Base-by-base conservation (phyloP, 2,113 vertebrate species). In the Hyperoodon ampullatus region DNA sequence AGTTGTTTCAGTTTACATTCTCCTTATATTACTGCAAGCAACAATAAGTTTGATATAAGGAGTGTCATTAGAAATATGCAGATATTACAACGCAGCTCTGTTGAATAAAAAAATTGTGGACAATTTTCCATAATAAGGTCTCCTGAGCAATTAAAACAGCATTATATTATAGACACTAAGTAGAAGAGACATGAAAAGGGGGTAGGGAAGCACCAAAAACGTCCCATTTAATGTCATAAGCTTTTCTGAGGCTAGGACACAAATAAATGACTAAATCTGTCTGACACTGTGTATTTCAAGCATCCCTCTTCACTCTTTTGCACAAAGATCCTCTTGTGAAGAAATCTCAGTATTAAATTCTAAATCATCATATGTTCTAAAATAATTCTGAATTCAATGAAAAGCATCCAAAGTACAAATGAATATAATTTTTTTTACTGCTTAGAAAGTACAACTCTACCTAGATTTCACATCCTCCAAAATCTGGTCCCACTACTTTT, bases 301-400 rank as follows among this genome's bases (percentile, higher is more conserved):
- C 44, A 58, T 21, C 1, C 8, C 1, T 85, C 30, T 86, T 74
- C 4, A 70, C 72, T 93, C 8, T 78, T 90, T 89, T n/a, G 10
- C 44, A 53, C 28, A 15, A 33, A 77, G 13, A 28, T 33, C 16
- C 23, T 85, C 23, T 7, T 66, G 33, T 85, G 35, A 80, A 24
- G 15, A 26, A 94, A 28, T 70, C 3, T 81, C 26, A 77, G 8
- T 35, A 63, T 88, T 81, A 75, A 18, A 63, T 55, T 87, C 39
- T 88, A 91, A 83, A 35, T 24, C 23, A 24, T 75, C 15, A 60
- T 26, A 5, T 42, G 5, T 42, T 80, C 42, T 80, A 19, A 92
- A 68, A 74, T 35, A 93, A 80, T 83, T n/a, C 50, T 84, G 3
- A 84, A 88, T 65, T 95, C 18, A 70, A 53, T 35, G 14, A 66